Evolutionary conservation across 2,113 vertebrate species (phyloP), one percentile per base, ranked within the genome.

Genomic region (Himantopus leucocephalus): DNA sequence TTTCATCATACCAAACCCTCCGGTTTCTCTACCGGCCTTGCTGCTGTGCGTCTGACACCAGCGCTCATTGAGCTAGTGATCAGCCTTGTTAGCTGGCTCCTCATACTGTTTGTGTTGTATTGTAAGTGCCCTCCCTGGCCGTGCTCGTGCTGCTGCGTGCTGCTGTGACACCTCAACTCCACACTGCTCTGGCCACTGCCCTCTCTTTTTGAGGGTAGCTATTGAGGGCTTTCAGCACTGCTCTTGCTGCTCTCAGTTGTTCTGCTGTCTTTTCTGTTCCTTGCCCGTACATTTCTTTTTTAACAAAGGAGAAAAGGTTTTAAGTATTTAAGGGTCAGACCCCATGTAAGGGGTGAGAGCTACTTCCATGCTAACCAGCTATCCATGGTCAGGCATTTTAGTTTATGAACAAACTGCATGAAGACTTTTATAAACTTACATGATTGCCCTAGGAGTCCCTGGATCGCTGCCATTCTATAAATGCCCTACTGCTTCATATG

Each of bases 101-200:
- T 86, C 11, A 13, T 9, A 21, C 47, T 23, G 4, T 60, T 55
- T 20, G 6, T 11, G 24, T 5, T 75, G 7, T 4, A 4, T 6
- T 35, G 8, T 5, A 45, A 83, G 10, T 6, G 35, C 34, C 35
- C 32, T 50, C 29, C 37, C 50, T 14, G 39, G 10, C 15, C 14
- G 13, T 26, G 43, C 10, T 59, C 1, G 0, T 0, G 1, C 39
- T 60, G 82, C 56, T 77, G 13, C 0, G 0, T 52, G 13, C 14
- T 64, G 27, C 53, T 59, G 74, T 11, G 45, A 34, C 45, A 59
- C 27, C 41, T 70, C 73, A 50, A 4, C 50, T 83, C 55, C 5
- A 3, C 21, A 2, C 30, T 39, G 29, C 63, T 68, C 34, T 12
- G 48, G 82, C 20, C 39, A 27, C 39, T 67, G 47, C 55, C 29